These are phyloP conservation scores for Semnornis frantzii DNA, from an alignment of 2,113 vertebrate species.

Conservation along the genomic window DNA sequence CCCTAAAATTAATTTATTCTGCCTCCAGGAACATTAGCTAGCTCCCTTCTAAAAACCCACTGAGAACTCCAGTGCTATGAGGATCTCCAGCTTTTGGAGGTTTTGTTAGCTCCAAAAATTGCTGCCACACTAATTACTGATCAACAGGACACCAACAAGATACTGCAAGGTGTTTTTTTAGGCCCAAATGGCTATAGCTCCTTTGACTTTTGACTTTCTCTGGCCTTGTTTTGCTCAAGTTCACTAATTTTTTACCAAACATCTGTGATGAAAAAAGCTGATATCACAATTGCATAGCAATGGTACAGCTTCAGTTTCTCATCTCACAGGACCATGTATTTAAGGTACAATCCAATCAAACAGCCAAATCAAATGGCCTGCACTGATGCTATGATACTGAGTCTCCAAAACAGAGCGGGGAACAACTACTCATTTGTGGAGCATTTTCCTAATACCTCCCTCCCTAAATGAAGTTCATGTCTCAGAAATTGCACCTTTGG, in stretches of 20 bases:
- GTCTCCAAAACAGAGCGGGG: background rate
- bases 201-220: background rate
- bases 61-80: accelerated
- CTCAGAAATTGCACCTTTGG: background rate
- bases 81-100: background rate
- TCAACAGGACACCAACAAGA: background rate
- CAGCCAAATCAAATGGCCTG: accelerated
- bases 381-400: accelerated
- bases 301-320: background rate
- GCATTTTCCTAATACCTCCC: background rate
- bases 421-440: background rate
- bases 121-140: background rate
- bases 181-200: background rate
- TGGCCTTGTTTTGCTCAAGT: background rate
- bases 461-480: background rate
- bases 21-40: background rate
- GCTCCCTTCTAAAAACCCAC: background rate
- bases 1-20: background rate
- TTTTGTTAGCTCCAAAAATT: background rate
- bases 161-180: background rate
- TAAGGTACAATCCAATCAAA: background rate
- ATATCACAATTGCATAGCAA: background rate
- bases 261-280: background rate
- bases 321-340: background rate
- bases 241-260: background rate